These are phyloP conservation scores for Aurelia aurita DNA, from an alignment of 30 jellyfish, hydroid and myxozoan genomes.

Conservation along the genomic window DNA sequence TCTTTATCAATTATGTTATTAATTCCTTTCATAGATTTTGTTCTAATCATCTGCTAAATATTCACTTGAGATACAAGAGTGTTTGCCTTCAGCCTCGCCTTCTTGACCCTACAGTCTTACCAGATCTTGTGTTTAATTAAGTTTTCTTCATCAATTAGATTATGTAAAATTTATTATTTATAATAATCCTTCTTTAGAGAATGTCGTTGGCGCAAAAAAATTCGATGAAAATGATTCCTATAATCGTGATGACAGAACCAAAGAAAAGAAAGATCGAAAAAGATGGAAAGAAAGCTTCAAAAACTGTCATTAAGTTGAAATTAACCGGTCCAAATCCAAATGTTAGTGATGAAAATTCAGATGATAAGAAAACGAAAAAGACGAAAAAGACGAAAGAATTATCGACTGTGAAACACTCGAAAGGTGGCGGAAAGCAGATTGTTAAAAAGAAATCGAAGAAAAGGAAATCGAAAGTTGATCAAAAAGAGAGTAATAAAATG, in stretches of 20 bases:
- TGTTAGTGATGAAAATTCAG: not conserved
- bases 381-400: not conserved
- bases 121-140: no score
- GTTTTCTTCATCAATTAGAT: no score
- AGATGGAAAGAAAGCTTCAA: constrained; percentile 13
- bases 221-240: constrained; percentile 16
- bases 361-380: not conserved
- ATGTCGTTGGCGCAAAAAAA: no score
- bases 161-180: not conserved
- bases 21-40: no score
- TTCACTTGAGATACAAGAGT: no score
- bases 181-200: not conserved
- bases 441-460: constrained; percentile 13
- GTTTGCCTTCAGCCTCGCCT: no score
- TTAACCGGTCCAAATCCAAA: constrained; percentile 50
- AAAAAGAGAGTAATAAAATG: not conserved
- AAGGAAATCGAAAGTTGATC: not conserved
- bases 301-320: constrained; percentile 63
- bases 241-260: constrained; percentile 24
- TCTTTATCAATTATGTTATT: no score
- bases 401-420: not conserved
- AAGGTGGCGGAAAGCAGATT: not conserved
- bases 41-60: no score
- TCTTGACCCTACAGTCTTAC: no score
- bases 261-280: not conserved